Base-by-base conservation (phyloP, 2,888 invertebrate species). In the Cephus pygmeus region DNA sequence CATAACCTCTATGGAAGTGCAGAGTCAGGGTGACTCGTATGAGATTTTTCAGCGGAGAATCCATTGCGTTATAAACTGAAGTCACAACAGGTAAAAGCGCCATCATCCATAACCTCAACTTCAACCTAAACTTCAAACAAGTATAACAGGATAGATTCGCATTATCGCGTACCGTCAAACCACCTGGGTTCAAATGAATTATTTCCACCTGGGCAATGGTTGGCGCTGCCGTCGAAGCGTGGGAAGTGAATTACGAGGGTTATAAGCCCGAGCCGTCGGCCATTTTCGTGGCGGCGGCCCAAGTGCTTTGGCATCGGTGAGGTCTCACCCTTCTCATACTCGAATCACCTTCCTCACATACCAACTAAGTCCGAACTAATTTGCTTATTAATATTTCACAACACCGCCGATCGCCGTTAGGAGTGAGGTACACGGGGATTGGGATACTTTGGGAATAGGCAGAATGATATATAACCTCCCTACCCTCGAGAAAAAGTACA, bases 301-400 rank as follows among this genome's bases (percentile, higher is more conserved):
- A 56, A 23, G 56, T 56, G 56, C 56, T 83, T 84, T 83, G 79
- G 81, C 83, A 86, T 86, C 79, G 87, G 73, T 73, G 76, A 74
- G 34, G 73, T 56, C 69, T 77, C 74, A 82, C 81, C 80, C 80
- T 69, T 80, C 80, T 83, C 85, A 83, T 76, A 76, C 73, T 73
- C 69, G 34, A 80, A 76, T 80, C 78, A 75, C 76, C 78, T 80
- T 78, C 76, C 78, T 76, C 78, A 74, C 74, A 77, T 35, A 71
- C 77, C 73, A 78, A 82, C 83, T 81, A 87, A 88, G 89, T 90
- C 90, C 84, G 85, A 88, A 88, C 89, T 88, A 90, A 90, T 90
- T 90, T 90, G 90, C 89, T 90, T 90, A 90, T 90, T 90, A 90
- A 90, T 90, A 88, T 89, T 90, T 90, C 89, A 89, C 87, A 87